Evolutionary conservation across 2,888 invertebrate genomes (phyloP).

Genomic region (Cabera pusaria): DNA sequence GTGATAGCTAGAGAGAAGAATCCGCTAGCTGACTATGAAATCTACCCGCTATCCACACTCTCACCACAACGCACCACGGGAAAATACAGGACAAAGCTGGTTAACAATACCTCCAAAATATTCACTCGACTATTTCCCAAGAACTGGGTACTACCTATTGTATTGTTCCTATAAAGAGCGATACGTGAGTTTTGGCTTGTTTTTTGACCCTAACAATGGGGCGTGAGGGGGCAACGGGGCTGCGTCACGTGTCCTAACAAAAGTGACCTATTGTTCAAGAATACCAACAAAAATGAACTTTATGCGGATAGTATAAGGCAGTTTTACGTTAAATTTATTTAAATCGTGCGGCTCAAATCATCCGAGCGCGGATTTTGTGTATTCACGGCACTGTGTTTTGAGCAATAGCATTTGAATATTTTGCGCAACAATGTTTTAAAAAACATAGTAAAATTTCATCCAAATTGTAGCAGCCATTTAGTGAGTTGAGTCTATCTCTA

Average conservation of each 20-base stretch:
- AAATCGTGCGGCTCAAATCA: neutral
- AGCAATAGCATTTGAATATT: no score
- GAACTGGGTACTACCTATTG: slow-evolving; percentile 46
- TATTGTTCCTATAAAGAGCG: slow-evolving; percentile 62
- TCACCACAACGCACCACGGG: slow-evolving; percentile 31
- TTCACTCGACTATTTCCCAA: slow-evolving; percentile 55
- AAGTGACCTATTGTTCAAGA: slow-evolving; percentile 34
- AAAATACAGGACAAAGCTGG: slow-evolving; percentile 47
- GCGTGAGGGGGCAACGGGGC: slow-evolving; percentile 47
- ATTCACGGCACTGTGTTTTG: no score
- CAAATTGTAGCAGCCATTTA: no score
- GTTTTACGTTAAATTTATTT: no score
- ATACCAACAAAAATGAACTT: slow-evolving; percentile 25
- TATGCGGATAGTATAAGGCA: slow-evolving; percentile 3
- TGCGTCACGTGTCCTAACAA: slow-evolving; percentile 62
- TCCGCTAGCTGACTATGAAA: no score
- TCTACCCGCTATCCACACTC: neutral
- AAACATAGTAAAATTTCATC: no score
- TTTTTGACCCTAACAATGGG: slow-evolving; percentile 71
- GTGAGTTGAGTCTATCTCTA: no score
- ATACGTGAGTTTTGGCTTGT: slow-evolving; percentile 69
- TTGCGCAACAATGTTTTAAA: no score
- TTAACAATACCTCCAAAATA: slow-evolving; percentile 52
- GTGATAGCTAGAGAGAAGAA: no score
- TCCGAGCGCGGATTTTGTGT: neutral